Evolutionary conservation across 2,113 vertebrate genomes (phyloP), one percentile per base, ranked within the genome.

Genomic region (Columbina picui): DNA sequence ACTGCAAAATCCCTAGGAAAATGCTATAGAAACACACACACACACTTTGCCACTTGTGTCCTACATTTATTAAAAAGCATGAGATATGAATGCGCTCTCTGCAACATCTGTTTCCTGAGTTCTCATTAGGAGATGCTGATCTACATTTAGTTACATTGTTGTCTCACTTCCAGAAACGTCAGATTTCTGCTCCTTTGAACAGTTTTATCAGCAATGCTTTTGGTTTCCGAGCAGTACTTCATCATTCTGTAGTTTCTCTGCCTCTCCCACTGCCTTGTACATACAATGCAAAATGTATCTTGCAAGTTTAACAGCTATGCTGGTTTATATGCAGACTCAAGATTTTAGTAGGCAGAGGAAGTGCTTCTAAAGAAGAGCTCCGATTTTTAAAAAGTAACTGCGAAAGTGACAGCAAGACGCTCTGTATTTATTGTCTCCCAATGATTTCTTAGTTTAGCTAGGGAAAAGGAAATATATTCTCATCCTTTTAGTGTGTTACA

Each of bases 361-460:
- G 10, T 60, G 36, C 65, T 73, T 85, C 64, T 82, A 80, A 73
- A 59, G 60, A 64, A 63, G 16, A 82, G 29, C 53, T 93, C 57
- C 93, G 70, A 50, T 87, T 89, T 91, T 45, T 87, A 91, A 69
- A 57, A 95, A 87, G 80, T 55, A 79, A 60, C 67, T 90, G 50
- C 79, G 87, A 80, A 94, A 93, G 36, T 29, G 52, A 50, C 27
- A 38, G 69, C 15, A 26, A 49, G 45, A 18, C 38, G 30, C 22
- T 36, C 26, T 3, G 1, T 57, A 41, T 77, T 81, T 84, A 56
- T 63, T 81, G 34, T 57, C 25, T 89, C 29, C 32, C 18, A 30
- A 5, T 59, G 70, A 47, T 91, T 74, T 69, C 34, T 80, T 85
- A 57, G 80, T 90, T 95, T 77, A 83, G 22, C 23, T 21, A 85